Base-by-base conservation (phyloP, 92 coral and sea anemone species). In the Paragorgia papillata region DNA sequence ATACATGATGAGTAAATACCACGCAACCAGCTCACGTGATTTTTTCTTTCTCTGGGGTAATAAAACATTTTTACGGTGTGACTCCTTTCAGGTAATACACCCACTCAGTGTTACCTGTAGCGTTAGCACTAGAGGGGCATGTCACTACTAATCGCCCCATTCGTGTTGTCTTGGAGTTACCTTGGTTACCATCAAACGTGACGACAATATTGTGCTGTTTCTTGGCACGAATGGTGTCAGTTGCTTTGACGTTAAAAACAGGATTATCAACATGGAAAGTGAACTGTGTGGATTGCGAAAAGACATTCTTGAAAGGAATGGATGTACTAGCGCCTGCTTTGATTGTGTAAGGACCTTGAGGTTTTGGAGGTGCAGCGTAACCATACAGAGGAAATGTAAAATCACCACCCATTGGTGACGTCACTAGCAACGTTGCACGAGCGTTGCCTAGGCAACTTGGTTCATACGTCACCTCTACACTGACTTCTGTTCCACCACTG, bases 401-500 rank as follows among this genome's bases (percentile, higher is more conserved):
- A 53, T 94, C 98, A 15, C 98, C 98, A 10, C 98, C 98, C 39
- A 87, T 81, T 3, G 92, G 65, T 5, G 97, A 91, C 22, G 64
- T 30, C 19, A 91, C 88, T 17, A 88, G 89, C 25, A 94, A 73
- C 1, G 92, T 94, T 14, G 89, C 97, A 13, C 97, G 97, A 2
- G 98, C 82, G 81, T 94, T 96, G 56, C 98, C 98, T 3, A 94
- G 90, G 80, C 97, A 91, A 65, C 81, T 84, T 30, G 98, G 98
- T 57, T 94, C 98, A 56, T 88, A 94, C 41, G 90, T 94, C 57
- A 91, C 98, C 29, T 94, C 98, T 35, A 94, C 95, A 21, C 95
- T 89, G 2, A 94, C 98, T 55, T 94, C 98, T 39, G 92, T 91
- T 8, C 98, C 98, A 50, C 98, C 98, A 85, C 98, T 94, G 40